Evolutionary conservation across 2,113 vertebrate species (phyloP).

Genomic region (Scartelaos histophorus): DNA sequence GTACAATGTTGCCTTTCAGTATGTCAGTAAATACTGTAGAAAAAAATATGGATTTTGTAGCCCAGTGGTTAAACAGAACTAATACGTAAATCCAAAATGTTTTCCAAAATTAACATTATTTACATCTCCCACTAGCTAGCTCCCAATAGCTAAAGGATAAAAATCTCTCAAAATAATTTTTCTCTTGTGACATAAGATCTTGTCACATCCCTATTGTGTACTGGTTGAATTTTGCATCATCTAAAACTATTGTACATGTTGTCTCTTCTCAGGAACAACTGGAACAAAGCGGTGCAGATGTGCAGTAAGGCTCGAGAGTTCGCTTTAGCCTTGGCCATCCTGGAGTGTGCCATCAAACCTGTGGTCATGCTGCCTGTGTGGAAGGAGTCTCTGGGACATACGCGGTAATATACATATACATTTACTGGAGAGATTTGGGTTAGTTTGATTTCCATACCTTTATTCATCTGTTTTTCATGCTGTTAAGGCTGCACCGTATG

Average conservation of each 20-base stretch:
- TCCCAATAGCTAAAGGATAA: too few relatives aligned
- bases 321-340: slow-evolving; percentile 92
- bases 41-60: too few relatives aligned
- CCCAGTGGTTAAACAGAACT: too few relatives aligned
- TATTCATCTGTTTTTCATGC: neutral
- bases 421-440: neutral
- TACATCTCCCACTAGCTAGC: too few relatives aligned
- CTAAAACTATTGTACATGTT: neutral
- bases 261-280: slow-evolving; percentile 84
- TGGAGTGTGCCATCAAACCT: slow-evolving; percentile 98
- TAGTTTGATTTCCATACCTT: neutral
- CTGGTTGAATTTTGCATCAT: too few relatives aligned
- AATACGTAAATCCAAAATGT: too few relatives aligned
- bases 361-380: slow-evolving; percentile 96
- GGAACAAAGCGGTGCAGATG: slow-evolving; percentile 99
- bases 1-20: too few relatives aligned
- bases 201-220: too few relatives aligned
- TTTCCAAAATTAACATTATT: too few relatives aligned
- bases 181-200: too few relatives aligned
- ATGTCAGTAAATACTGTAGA: too few relatives aligned
- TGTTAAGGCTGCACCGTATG: slow-evolving; percentile 87
- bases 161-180: too few relatives aligned
- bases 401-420: slow-evolving; percentile 78
- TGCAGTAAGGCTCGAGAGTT: slow-evolving; percentile 98
- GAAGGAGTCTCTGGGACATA: slow-evolving; percentile 95